A percentile compares a stretch with the other conserved stretches of the same genome.
Evolutionary conservation across 2,888 invertebrate genomes (phyloP).

Genomic region (Carpatolechia fugitivella): DNA sequence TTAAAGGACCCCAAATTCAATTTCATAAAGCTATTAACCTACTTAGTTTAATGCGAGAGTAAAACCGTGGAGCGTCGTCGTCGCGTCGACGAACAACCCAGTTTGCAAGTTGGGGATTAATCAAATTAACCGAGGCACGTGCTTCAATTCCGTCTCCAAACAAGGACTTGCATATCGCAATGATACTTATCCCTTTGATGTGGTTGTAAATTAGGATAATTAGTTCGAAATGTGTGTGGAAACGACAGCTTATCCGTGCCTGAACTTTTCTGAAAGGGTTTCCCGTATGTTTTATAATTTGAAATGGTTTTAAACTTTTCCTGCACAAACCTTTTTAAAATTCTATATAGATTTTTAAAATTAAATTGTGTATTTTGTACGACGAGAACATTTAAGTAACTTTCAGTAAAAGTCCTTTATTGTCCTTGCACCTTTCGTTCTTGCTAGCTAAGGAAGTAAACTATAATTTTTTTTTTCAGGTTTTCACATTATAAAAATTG

Average conservation of each 20-base stretch:
- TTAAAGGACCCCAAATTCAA: not conserved
- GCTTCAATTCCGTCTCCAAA: slow-evolving; percentile 18
- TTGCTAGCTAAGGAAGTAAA: too few species aligned
- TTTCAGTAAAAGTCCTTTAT: too few species aligned
- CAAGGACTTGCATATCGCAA: slow-evolving; percentile 13
- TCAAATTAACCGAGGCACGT: slow-evolving; percentile 15
- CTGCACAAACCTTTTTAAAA: not conserved
- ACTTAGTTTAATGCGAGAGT: slow-evolving; percentile 3
- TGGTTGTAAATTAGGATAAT: slow-evolving; percentile 19
- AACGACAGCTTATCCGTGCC: not conserved
- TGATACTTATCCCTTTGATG: slow-evolving; percentile 4
- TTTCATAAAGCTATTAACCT: not conserved
- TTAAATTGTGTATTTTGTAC: too few species aligned
- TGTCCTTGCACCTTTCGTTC: too few species aligned
- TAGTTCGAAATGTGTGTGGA: slow-evolving; percentile 15
- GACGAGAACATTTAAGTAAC: too few species aligned
- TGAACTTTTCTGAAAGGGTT: not conserved
- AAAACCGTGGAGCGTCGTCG: not conserved
- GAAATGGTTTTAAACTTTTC: not conserved
- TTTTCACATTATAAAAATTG: too few species aligned
- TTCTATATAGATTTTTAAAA: too few species aligned
- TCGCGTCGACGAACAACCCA: not conserved
- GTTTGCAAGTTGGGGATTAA: slow-evolving; percentile 16
- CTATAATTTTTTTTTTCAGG: too few species aligned
- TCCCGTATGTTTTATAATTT: not conserved